Evolutionary conservation across 2,113 vertebrate species (phyloP).

Genomic region (Sinocyclocheilus anophthalmus): DNA sequence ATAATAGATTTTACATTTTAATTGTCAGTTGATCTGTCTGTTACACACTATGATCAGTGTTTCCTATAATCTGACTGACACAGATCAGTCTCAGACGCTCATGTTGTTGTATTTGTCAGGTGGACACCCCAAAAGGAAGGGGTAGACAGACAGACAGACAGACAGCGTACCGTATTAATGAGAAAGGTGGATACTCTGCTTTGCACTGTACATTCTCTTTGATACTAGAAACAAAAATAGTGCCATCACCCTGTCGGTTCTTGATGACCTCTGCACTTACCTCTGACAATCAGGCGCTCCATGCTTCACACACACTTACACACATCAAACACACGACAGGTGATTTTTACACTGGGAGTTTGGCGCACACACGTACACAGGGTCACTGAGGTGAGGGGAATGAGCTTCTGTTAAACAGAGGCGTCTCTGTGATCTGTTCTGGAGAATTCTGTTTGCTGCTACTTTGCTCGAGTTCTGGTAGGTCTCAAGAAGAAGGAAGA

Average conservation of each 20-base stretch:
- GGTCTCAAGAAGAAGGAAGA: neutral
- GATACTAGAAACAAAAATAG: slow-evolving; percentile 92
- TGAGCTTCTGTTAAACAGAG: slow-evolving; percentile 49
- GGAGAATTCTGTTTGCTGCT: slow-evolving; percentile 16
- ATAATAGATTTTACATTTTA: neutral
- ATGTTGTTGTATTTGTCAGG: neutral
- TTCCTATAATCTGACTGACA: neutral
- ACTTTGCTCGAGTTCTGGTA: neutral
- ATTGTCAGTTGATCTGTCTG: neutral
- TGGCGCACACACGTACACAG: slow-evolving; percentile 40
- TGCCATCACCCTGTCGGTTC: slow-evolving; percentile 88
- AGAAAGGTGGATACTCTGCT: slow-evolving; percentile 72
- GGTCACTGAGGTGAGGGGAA: slow-evolving; percentile 38
- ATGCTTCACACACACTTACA: slow-evolving; percentile 78
- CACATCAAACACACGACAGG: slow-evolving; percentile 74
- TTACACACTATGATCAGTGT: neutral
- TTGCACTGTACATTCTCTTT: slow-evolving; percentile 80
- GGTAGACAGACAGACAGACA: slow-evolving; percentile 29
- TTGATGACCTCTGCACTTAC: slow-evolving; percentile 95
- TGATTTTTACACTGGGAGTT: slow-evolving; percentile 79
- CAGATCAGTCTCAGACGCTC: neutral
- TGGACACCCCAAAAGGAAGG: neutral
- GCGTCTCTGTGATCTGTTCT: slow-evolving; percentile 47
- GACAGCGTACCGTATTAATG: slow-evolving; percentile 71
- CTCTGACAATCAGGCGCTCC: slow-evolving; percentile 94